Evolutionary conservation across 2,113 vertebrate genomes (phyloP).

Genomic region (Emydura subglobosa): DNA sequence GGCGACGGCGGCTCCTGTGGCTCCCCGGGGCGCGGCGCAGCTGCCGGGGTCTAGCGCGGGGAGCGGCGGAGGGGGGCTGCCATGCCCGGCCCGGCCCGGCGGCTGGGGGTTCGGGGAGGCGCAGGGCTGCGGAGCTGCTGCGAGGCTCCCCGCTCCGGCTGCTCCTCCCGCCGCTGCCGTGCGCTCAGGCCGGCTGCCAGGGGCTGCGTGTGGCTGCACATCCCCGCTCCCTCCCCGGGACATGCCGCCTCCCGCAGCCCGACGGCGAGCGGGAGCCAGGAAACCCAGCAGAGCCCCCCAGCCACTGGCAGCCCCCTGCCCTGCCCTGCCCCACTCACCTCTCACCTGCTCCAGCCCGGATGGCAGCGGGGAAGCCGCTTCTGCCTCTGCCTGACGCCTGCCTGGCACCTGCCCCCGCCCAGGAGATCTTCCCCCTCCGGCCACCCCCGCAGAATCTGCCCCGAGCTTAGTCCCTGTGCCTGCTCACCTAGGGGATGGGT

Average conservation of each 20-base stretch:
- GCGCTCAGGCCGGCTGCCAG: constrained; percentile 68
- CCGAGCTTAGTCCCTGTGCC: neutral
- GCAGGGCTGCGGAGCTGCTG: constrained; percentile 38
- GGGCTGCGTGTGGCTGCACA: constrained; percentile 68
- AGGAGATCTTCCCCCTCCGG: neutral
- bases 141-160: constrained; percentile 3
- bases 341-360: neutral
- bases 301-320: constrained; percentile 5
- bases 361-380: neutral
- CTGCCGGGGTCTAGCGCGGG: neutral
- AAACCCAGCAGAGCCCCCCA: constrained; percentile 2
- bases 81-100: constrained; percentile 29
- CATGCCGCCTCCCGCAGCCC: constrained; percentile 34
- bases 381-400: constrained; percentile 1
- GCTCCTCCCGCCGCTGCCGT: constrained; percentile 28
- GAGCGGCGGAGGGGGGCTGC: constrained; percentile 4
- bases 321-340: neutral
- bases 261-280: neutral
- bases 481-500: neutral
- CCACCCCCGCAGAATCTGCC: neutral
- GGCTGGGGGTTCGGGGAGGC: constrained; percentile 15
- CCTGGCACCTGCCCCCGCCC: neutral
- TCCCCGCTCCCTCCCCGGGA: constrained; percentile 58
- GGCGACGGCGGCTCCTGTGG: constrained; percentile 10
- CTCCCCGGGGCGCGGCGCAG: neutral